Conservation (phyloP, 2,888 invertebrate genomes). For the Belgica antarctica region DNA sequence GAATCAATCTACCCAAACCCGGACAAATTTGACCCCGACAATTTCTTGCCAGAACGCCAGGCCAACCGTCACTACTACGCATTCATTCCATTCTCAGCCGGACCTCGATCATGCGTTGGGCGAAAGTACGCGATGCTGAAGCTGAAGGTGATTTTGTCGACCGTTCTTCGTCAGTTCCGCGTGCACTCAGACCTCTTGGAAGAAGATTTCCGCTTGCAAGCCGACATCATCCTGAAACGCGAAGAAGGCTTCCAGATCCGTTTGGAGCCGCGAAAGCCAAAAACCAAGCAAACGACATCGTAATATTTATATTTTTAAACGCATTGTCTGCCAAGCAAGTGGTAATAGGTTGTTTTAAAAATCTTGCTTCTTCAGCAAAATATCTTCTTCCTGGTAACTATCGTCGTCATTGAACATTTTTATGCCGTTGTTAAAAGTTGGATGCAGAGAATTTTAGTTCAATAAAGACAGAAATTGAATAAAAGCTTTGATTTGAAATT, state of each 20-base stretch:
- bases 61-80: slow-evolving; percentile 77
- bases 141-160: slow-evolving; percentile 73
- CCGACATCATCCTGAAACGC: slow-evolving; percentile 74
- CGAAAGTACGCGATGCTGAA: slow-evolving; percentile 80
- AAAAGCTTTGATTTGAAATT: too few species aligned
- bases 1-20: slow-evolving; percentile 74
- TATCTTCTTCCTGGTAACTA: too few species aligned
- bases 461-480: too few species aligned
- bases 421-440: too few species aligned
- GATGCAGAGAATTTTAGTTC: too few species aligned
- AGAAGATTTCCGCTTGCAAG: slow-evolving; percentile 68
- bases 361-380: too few species aligned
- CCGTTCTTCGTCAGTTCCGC: slow-evolving; percentile 70
- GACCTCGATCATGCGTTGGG: slow-evolving; percentile 76
- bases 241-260: slow-evolving; percentile 73
- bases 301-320: too few species aligned
- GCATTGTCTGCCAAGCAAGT: too few species aligned
- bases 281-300: slow-evolving; percentile 50
- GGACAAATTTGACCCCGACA: slow-evolving; percentile 75
- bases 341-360: too few species aligned
- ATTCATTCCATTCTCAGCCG: slow-evolving; percentile 79
- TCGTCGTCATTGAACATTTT: too few species aligned
- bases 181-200: slow-evolving; percentile 67
- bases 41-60: slow-evolving; percentile 77
- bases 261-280: slow-evolving; percentile 64